phyloP scores from a whole-genome alignment of 2,797 vertebrate species.

The Enteromius viviparus region DNA sequence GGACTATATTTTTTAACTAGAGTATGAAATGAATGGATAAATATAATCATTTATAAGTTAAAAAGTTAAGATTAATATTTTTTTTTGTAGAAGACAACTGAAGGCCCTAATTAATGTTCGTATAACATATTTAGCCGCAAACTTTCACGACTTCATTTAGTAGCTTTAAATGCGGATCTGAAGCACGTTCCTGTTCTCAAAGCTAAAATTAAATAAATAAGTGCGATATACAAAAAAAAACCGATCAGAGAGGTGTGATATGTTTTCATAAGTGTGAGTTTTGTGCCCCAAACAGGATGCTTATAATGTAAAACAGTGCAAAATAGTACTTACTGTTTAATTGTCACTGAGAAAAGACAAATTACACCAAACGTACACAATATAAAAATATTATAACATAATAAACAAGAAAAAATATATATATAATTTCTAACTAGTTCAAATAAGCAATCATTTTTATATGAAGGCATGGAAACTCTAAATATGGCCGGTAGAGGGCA shows the following conservation, averaged over 20 bases:
- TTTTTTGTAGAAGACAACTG: not conserved
- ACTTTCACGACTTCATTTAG: not conserved
- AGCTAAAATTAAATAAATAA: not conserved
- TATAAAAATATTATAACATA: too few species aligned
- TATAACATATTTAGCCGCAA: not conserved
- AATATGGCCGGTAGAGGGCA: slow-evolving; percentile 32
- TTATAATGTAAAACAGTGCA: not conserved
- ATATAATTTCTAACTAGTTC: not conserved
- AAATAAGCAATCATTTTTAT: not conserved
- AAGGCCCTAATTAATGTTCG: not conserved
- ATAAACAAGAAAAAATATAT: not conserved
- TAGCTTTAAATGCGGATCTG: not conserved
- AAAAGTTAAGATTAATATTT: not conserved
- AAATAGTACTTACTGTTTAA: too few species aligned
- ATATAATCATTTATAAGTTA: not conserved
- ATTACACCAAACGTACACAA: not conserved
- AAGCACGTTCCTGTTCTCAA: not conserved
- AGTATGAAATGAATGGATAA: not conserved
- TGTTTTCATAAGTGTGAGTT: slow-evolving; percentile 2
- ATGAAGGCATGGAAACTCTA: not conserved
- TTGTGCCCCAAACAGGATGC: not conserved
- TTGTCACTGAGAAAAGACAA: not conserved
- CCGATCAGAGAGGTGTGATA: not conserved
- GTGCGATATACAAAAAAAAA: not conserved
- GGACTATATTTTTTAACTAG: not conserved